These are phyloP conservation scores for Hyperoplus lanceolatus DNA, from an alignment of 2,797 vertebrate species.

Conservation along the genomic window DNA sequence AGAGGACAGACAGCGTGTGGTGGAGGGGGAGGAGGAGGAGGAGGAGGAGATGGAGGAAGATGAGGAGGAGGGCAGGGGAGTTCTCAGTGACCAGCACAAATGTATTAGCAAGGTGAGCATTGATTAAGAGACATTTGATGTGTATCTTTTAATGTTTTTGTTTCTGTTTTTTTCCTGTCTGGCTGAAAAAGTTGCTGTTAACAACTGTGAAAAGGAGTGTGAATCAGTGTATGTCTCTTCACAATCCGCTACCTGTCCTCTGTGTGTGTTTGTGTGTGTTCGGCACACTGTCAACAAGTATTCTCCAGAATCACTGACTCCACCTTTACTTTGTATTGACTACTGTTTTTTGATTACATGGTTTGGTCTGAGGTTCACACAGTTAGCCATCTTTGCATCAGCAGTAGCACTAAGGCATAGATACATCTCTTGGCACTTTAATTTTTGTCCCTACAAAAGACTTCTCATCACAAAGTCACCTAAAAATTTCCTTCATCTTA, in stretches of 20 bases:
- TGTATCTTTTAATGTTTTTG: neutral
- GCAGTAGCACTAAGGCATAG: neutral
- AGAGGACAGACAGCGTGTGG: slow-evolving; percentile 88
- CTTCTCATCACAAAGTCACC: neutral
- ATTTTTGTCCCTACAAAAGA: neutral
- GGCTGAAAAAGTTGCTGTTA: too few species aligned
- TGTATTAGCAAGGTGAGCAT: slow-evolving; percentile 96
- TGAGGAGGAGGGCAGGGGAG: slow-evolving; percentile 86
- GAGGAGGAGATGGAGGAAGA: slow-evolving; percentile 74
- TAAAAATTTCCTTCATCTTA: neutral
- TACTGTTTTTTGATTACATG: neutral
- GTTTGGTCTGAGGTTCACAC: neutral
- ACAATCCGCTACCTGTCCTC: too few species aligned
- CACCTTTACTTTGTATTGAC: slow-evolving; percentile 13
- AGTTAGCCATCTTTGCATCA: neutral
- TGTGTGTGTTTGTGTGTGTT: too few species aligned
- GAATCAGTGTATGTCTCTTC: too few species aligned
- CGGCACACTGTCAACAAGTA: too few species aligned
- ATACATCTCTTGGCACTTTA: slow-evolving; percentile 8
- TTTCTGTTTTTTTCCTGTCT: too few species aligned
- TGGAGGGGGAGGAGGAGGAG: slow-evolving; percentile 78
- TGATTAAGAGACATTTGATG: slow-evolving; percentile 1
- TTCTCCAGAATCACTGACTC: too few species aligned
- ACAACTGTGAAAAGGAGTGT: too few species aligned
- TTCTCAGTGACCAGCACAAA: slow-evolving; percentile 97